Percentiles rank a stretch among this genome's conserved stretches.
Evolutionary conservation across 2,113 vertebrate genomes (phyloP).

Genomic region (Dolichotis patagonum): DNA sequence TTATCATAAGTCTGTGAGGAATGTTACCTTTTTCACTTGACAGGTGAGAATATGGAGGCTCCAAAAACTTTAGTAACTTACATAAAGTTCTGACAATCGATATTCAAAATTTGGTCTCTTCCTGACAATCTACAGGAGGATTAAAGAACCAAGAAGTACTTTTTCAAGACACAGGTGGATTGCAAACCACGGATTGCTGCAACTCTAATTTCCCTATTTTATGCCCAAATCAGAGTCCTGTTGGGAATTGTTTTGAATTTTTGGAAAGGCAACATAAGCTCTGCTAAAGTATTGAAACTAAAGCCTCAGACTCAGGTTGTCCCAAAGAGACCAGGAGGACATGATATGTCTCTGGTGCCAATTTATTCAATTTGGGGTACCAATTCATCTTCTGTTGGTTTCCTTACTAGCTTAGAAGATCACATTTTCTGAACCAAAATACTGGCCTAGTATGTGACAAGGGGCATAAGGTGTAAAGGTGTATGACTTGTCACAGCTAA

Average conservation of each 20-base stretch:
- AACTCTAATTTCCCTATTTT: background rate
- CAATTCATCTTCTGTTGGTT: background rate
- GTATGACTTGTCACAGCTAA: background rate
- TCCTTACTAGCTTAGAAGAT: background rate
- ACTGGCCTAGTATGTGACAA: background rate
- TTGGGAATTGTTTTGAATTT: background rate
- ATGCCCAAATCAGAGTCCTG: background rate
- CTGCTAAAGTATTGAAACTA: background rate
- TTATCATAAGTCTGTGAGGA: background rate
- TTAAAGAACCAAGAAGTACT: background rate
- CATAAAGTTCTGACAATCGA: background rate
- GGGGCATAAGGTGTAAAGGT: background rate
- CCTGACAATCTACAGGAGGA: background rate
- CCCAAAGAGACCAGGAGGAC: background rate
- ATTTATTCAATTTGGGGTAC: background rate
- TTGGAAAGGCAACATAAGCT: background rate
- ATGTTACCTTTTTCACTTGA: constrained; percentile 31
- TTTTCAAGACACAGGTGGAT: background rate
- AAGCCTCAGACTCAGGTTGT: background rate
- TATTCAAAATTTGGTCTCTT: background rate
- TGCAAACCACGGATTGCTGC: background rate
- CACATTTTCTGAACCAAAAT: background rate
- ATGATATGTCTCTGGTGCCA: background rate
- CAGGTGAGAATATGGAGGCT: background rate
- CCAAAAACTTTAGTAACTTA: background rate